Evolutionary conservation across 2,113 vertebrate species (phyloP).

Genomic region (Gallinago jamesoni): DNA sequence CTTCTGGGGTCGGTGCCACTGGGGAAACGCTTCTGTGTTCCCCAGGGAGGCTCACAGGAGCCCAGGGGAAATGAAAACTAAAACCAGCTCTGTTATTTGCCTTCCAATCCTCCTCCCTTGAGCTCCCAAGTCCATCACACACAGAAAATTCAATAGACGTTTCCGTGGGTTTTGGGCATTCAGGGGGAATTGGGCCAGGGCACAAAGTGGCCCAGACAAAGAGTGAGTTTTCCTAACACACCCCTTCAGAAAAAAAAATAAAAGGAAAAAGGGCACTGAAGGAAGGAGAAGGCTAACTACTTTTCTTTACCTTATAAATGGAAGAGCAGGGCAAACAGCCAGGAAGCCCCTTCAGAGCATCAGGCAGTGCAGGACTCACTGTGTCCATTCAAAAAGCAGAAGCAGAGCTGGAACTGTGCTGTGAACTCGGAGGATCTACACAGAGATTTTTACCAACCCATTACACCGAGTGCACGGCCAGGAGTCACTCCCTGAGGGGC

Average conservation of each 20-base stretch:
- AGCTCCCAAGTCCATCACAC: neutral
- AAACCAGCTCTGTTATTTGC: neutral
- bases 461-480: rapidly evolving
- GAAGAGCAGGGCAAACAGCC: neutral
- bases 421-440: rapidly evolving
- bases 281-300: neutral
- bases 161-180: neutral
- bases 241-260: too few species aligned
- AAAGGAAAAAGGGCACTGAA: neutral
- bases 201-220: neutral
- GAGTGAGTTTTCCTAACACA: neutral
- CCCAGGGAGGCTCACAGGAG: neutral
- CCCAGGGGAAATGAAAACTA: neutral
- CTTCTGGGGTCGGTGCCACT: rapidly evolving
- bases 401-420: neutral
- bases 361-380: neutral
- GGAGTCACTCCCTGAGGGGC: neutral
- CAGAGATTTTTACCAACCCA: neutral
- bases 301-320: neutral
- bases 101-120: neutral
- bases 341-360: neutral
- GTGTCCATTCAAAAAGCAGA: neutral
- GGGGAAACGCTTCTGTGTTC: neutral
- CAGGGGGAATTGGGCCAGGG: neutral
- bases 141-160: neutral